Percentiles rank a stretch among this genome's conserved stretches.
Evolutionary conservation across 2,797 vertebrate species (phyloP).

Genomic region (Clarias fuscus): DNA sequence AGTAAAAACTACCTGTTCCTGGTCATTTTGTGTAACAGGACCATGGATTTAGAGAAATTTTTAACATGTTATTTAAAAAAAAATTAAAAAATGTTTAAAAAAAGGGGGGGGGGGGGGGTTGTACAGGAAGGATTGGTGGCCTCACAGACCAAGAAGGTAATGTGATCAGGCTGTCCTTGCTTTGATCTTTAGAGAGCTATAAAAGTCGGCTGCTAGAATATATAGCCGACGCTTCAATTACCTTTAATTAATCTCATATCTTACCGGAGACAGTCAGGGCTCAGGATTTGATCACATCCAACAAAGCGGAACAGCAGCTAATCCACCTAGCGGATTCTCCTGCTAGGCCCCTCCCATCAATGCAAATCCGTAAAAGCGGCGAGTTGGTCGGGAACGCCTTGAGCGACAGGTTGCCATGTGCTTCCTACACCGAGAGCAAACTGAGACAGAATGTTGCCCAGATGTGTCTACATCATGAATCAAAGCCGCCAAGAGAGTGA

Average conservation of each 20-base stretch:
- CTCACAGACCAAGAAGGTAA: background rate
- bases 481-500: background rate
- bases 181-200: background rate
- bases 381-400: background rate
- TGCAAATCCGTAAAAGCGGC: background rate
- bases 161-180: background rate
- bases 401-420: constrained; percentile 11
- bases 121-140: background rate
- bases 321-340: constrained; percentile 35
- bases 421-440: background rate
- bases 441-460: background rate
- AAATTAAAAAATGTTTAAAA: no score
- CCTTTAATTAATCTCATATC: constrained; percentile 51
- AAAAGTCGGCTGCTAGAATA: background rate
- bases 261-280: constrained; percentile 35
- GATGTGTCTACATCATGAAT: background rate
- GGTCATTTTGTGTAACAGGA: background rate
- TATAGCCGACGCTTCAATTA: constrained; percentile 30
- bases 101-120: no score
- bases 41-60: background rate
- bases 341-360: constrained; percentile 8
- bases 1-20: no score
- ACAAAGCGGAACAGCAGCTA: constrained; percentile 8
- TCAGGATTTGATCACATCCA: background rate
- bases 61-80: background rate